phyloP scores from a whole-genome alignment of 2,888 invertebrate genomes.

The Heteropelma amictum region DNA sequence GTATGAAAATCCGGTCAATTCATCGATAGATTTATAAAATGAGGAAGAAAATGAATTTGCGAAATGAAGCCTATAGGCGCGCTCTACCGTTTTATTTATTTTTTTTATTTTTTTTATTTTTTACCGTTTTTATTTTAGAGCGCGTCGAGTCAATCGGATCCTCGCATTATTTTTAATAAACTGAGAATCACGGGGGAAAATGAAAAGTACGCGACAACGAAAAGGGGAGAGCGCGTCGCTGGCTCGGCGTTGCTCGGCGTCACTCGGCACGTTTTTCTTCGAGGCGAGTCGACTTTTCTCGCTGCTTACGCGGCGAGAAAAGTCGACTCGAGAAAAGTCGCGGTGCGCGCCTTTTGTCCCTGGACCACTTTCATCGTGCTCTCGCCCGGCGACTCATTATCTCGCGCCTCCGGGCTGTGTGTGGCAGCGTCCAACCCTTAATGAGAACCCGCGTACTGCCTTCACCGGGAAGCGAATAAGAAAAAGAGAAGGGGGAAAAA shows the following conservation, averaged over 20 bases:
- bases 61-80: no score
- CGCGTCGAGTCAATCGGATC: no score
- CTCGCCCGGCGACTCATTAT: constrained; percentile 67
- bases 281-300: neutral
- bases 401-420: constrained; percentile 54
- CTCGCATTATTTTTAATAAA: no score
- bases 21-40: no score
- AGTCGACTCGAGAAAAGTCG: constrained; percentile 22
- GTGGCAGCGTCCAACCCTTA: constrained; percentile 61
- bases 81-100: no score
- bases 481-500: constrained; percentile 12
- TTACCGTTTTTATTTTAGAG: no score
- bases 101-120: no score
- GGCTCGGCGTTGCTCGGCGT: no score
- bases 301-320: constrained; percentile 27
- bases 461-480: constrained; percentile 39
- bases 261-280: constrained; percentile 30
- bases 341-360: constrained; percentile 58
- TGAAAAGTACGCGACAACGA: constrained; percentile 35
- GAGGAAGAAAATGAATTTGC: no score
- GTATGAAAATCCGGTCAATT: no score
- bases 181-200: constrained; percentile 24
- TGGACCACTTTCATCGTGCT: constrained; percentile 46
- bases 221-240: constrained; percentile 13
- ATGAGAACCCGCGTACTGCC: constrained; percentile 67